Evolutionary conservation across 2,797 vertebrate genomes (phyloP), one percentile per base, ranked within the genome.

Genomic region (Hoplostethus atlanticus): DNA sequence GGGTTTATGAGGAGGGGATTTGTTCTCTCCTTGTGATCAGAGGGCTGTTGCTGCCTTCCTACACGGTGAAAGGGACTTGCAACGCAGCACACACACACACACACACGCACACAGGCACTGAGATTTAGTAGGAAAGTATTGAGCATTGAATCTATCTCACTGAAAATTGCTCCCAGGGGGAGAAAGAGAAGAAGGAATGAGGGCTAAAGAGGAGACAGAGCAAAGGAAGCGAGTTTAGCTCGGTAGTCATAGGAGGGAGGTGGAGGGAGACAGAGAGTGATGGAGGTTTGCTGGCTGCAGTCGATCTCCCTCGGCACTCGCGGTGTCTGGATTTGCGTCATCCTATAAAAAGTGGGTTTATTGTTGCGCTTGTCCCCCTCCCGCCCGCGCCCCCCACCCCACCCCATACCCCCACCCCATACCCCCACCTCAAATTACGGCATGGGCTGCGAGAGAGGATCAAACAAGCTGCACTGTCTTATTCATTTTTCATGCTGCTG

Each of bases 111-210:
- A 84, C 64, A 12, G 68, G 60, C 31, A 47, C 52, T 54, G 80
- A 83, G 85, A 89, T 90, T 90, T 87, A 84, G 76, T 71, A 60
- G 80, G 44, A 73, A 75, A 85, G 83, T 86, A 83, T 89, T 79
- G 83, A 86, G 63, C 31, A 36, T 67, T 6, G 64, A 74, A 83
- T 89, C 84, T 82, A 84, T 80, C 73, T 86, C 28, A 0, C 76
- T 38, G 81, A 69, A 86, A 91, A 92, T 68, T 76, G 65, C 77
- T 74, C 87, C 60, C 80, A 5, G 42, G 78, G 78, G 82, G 85
- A 84, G 71, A 60, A 17, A 31, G 48, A 66, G 71, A 72, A 61
- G 42, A 59, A 6, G 6, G 36, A 69, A 17, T 0, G 46, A 53
- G 1, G 55, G 62, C 66, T 62, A 28, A 74, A 71, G 47, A 36